Base-by-base conservation (phyloP, 2,797 vertebrate genomes). In the Champsocephalus esox region DNA sequence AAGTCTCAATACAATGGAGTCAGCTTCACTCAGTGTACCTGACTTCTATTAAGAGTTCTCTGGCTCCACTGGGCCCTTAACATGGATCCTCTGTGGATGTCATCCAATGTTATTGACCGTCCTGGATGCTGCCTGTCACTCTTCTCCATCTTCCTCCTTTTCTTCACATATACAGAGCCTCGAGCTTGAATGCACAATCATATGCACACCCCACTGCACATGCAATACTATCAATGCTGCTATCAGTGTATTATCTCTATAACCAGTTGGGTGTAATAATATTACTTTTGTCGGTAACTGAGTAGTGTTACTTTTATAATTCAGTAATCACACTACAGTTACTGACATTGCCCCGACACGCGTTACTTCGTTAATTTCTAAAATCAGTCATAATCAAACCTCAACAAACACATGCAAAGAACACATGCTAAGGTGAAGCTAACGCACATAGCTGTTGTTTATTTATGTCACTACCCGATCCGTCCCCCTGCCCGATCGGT, bases 61-160 rank as follows among this genome's bases (percentile, higher is more conserved):
- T 41, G 77, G 68, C 60, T 73, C 61, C 64, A 56, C 2, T 9
- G 62, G 75, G 44, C 28, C 69, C 32, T 55, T 65, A 68, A 86
- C 66, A 34, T 56, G 28, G 19, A 80, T 46, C 52, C 57, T 73
- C 65, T 1, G 2, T 54, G 61, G 74, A 68, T 66, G 71, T 17
- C 79, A 77, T 52, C 16, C 68, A 86, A 74, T 49, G 50, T 64
- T 88, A 88, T 86, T 76, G 85, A 89, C 72, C 14, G 7, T 19
- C 48, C 72, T 3, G 17, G 46, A 68, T 80, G 77, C 59, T 44
- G 74, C 57, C 60, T 41, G 77, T 84, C 80, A 70, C 63, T 66
- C 28, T 48, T 17, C 71, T 34, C 66, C 51, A 55, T 77, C 77
- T 24, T 5, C 41, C 57, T n/a, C 60, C 45, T 65, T 49, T 54